phyloP scores from a whole-genome alignment of 2,113 vertebrate species.

The Illadopsis cleaveri region DNA sequence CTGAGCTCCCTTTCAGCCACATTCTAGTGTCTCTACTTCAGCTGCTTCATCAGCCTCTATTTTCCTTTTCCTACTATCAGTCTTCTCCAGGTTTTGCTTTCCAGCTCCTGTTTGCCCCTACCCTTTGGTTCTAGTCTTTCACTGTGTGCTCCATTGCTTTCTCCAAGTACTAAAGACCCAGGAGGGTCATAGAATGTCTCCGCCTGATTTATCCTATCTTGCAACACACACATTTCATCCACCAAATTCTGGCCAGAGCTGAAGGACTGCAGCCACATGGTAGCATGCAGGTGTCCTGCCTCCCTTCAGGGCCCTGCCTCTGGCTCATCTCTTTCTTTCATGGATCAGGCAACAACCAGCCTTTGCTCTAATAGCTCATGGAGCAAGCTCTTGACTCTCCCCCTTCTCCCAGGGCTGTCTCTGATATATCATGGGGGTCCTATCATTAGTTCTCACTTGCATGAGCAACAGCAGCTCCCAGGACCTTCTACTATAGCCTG shows the following conservation, averaged over 20 bases:
- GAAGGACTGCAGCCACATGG: neutral
- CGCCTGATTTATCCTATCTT: neutral
- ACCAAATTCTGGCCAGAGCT: neutral
- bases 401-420: neutral
- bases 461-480: neutral
- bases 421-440: neutral
- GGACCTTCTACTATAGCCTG: neutral
- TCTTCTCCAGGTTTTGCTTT: neutral
- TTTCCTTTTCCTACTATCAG: neutral
- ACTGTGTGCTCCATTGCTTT: neutral
- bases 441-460: neutral
- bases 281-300: neutral
- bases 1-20: neutral
- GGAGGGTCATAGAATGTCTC: neutral
- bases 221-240: neutral
- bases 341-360: neutral
- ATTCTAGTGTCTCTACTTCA: neutral
- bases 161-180: neutral
- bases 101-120: neutral
- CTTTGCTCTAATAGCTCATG: neutral
- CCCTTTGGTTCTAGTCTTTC: neutral
- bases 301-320: neutral
- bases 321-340: neutral
- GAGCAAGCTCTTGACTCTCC: neutral
- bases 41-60: neutral